Evolutionary conservation across 53 echinoderm and acorn worm species (phyloP).

Genomic region (Hippasteria phrygiana): DNA sequence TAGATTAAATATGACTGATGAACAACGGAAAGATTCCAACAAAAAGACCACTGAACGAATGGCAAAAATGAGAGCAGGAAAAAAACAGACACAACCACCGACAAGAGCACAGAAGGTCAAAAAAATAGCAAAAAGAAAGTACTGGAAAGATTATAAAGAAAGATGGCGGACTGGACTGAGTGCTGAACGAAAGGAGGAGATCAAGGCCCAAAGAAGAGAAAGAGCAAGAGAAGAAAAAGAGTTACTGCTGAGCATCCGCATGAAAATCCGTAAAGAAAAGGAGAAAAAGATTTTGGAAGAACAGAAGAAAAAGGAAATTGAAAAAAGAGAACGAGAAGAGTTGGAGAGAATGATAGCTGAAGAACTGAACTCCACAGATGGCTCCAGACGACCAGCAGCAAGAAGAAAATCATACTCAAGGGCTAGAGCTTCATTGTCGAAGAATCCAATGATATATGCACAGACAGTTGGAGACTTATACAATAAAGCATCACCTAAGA

Average conservation of each 20-base stretch:
- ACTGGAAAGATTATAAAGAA: constrained; percentile 15
- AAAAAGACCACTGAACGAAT: neutral
- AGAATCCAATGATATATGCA: neutral
- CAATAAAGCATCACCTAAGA: neutral
- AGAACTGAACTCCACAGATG: neutral
- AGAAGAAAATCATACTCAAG: neutral
- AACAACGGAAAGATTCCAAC: neutral
- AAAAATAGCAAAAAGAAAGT: neutral
- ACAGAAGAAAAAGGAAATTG: neutral
- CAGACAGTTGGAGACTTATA: neutral
- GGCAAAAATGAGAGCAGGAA: neutral
- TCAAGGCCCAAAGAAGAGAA: constrained; percentile 23
- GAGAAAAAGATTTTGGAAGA: neutral
- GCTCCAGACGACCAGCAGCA: neutral
- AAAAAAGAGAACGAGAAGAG: constrained; percentile 1
- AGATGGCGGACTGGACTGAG: constrained; percentile 1
- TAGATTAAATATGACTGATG: neutral
- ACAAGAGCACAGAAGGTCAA: neutral
- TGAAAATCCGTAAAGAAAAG: neutral
- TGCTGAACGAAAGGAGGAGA: constrained; percentile 21
- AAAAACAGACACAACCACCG: neutral
- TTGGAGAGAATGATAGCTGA: constrained; percentile 35
- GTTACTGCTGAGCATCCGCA: neutral
- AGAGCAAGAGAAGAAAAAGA: neutral
- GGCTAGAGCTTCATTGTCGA: neutral